These are phyloP conservation scores for Anodontia alba DNA, from an alignment of 2,888 invertebrate species.

Conservation along the genomic window DNA sequence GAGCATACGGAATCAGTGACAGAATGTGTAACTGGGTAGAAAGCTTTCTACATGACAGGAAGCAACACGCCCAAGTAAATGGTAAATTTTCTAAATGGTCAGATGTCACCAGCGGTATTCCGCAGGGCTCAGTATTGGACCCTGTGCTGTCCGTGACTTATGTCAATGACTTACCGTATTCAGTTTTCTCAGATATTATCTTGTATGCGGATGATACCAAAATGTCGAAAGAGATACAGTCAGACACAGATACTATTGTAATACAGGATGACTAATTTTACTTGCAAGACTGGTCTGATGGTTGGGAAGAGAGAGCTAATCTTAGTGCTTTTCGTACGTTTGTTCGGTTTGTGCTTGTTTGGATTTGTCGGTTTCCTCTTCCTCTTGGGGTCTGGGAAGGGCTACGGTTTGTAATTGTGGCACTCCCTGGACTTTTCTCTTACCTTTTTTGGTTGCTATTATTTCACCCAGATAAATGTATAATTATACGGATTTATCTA, in stretches of 20 bases:
- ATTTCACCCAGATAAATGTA: slow-evolving; percentile 5
- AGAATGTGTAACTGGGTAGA: not conserved
- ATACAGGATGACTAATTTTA: not conserved
- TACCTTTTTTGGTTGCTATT: slow-evolving; percentile 6
- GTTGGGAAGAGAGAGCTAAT: too few species aligned
- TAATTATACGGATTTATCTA: slow-evolving; percentile 5
- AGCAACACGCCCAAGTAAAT: slow-evolving; percentile 15
- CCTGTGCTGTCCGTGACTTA: slow-evolving; percentile 8
- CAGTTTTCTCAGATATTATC: not conserved
- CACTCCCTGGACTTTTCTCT: too few species aligned
- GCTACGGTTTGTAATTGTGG: too few species aligned
- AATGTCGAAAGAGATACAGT: not conserved
- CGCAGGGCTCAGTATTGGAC: slow-evolving; percentile 26
- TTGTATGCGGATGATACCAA: not conserved
- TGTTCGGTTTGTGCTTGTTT: too few species aligned
- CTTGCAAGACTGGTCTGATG: too few species aligned
- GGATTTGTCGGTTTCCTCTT: too few species aligned
- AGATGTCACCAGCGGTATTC: slow-evolving; percentile 20
- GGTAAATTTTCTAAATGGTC: slow-evolving; percentile 1
- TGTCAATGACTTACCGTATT: not conserved
- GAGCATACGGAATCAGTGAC: slow-evolving; percentile 16
- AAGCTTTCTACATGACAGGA: slow-evolving; percentile 19
- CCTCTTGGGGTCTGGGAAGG: too few species aligned
- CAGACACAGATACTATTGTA: not conserved
- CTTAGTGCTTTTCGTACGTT: too few species aligned